Evolutionary conservation across 37 sponge, comb jelly and placozoan species (phyloP).

Genomic region (Agelas oroides): DNA sequence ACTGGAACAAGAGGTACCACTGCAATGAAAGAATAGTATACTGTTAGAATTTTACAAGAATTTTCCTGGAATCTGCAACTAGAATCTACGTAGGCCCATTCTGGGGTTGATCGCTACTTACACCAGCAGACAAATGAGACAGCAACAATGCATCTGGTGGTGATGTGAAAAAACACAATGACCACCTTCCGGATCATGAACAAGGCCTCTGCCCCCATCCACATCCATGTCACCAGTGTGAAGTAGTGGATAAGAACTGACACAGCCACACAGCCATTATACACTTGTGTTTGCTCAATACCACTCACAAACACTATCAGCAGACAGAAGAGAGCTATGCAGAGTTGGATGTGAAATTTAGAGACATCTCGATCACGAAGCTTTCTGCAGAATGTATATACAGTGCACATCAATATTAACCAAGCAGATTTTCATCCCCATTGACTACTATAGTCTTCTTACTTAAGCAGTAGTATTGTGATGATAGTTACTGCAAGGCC

Average conservation of each 20-base stretch:
- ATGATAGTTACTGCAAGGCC: no score
- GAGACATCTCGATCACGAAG: constrained; percentile 6
- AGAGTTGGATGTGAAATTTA: constrained; percentile 43
- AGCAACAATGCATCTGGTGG: background rate
- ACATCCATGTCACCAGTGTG: constrained; percentile 28
- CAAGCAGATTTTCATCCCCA: no score
- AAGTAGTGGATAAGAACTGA: constrained; percentile 65
- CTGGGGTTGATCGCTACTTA: no score
- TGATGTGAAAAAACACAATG: constrained; percentile 35
- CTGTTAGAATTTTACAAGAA: no score
- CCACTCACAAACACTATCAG: constrained; percentile 56
- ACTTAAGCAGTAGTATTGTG: no score
- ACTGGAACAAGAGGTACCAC: background rate
- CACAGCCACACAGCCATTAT: constrained; percentile 38
- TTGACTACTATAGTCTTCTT: no score
- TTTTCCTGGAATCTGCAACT: no score
- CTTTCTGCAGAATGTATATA: constrained; percentile 36
- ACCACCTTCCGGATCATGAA: constrained; percentile 61
- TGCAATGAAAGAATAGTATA: no score
- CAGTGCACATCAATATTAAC: no score
- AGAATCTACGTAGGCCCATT: no score
- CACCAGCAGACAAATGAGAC: constrained; percentile 46
- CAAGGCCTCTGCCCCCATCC: constrained; percentile 56
- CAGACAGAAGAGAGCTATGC: constrained; percentile 33
- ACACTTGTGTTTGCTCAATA: constrained; percentile 12